Evolutionary conservation across 2,113 vertebrate genomes (phyloP), one percentile per base, ranked within the genome.

Genomic region (Dipodomys merriami): DNA sequence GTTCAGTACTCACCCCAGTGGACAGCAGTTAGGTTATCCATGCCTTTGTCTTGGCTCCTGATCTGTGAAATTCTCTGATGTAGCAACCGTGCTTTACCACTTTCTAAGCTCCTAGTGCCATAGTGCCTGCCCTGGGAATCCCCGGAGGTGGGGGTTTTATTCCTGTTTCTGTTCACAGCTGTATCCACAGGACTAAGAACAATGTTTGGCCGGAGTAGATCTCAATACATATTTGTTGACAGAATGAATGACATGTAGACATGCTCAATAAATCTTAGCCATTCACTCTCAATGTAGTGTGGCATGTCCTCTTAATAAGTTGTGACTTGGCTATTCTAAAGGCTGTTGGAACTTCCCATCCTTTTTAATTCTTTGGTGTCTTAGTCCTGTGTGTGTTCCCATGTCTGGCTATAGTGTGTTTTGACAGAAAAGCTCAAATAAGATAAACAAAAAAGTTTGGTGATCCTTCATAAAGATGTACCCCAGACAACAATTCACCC

Each of bases 391-490:
- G 27, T 27, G 46, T 57, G 23, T 44, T 57, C 64, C 29, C 57
- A 29, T 46, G 27, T 78, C 49, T 11, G 83, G 69, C 12, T 69
- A 12, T 10, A 44, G 20, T 39, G 20, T 1, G 0, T 44, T 77
- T 81, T 25, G 13, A 82, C 25, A 84, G 67, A 77, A 73, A 81
- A 89, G 16, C 68, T 67, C 18, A 91, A 72, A 23, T 3, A 69
- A 25, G 44, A 44, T n/a, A 44, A n/a, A 27, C 64, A 20, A n/a
- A 49, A 39, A 39, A 16, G 27, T 30, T 44, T 27, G n/a, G 69
- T 35, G 44, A 39, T 46, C 65, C 46, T 90, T 73, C 44, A 69
- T 73, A 35, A 72, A 87, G 88, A 65, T n/a, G 6, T 3, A 15
- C 13, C 53, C 9, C 74, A 44, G 20, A 13, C 29, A 57, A 57